Base-by-base conservation (phyloP, 1,140 invertebrate species). In the Aradophagus sp. region DNA sequence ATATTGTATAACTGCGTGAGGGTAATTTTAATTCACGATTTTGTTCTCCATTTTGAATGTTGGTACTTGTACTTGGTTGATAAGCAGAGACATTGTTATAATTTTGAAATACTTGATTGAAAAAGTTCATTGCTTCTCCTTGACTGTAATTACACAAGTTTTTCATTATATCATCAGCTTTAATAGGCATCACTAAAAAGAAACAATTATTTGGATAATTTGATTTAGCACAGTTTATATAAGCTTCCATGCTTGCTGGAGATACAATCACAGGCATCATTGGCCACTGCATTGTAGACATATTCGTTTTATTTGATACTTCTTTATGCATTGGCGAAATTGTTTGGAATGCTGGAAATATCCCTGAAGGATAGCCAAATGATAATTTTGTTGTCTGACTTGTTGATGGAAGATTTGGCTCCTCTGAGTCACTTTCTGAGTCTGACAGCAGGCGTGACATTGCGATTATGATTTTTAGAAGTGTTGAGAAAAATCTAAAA, bases 391-490 rank as follows among this genome's bases (percentile, higher is more conserved):
- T 14, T 14, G 36, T 0, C 36, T 52, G 32, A 16, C 20, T 38
- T 2, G 48, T 27, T 0, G 35, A 53, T 31, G 48, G 23, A 19
- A 10, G 1, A 19, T 19, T 55, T 7, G 16, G 3, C 5, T 2
- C 5, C 17, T 56, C 29, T 7, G 12, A 19, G 17, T 44, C 29
- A n/a, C 39, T 56, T 17, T 56, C 52, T 12, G 39, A 56, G 15
- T 56, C 52, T 5, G 50, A 55, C 11, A 55, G 23, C n/a, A 55
- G n/a, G 12, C 34, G 42, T 2, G 42, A 17, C 52, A 56, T 56
- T 44, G 5, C 19, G 15, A 27, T 26, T 2, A 2, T 34, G 31
- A 2, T 19, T 34, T 6, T n/a, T n/a, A n/a, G n/a, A n/a, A n/a
- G n/a, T 2, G n/a, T 1, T n/a, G 1, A 38, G 11, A n/a, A 10